Evolutionary conservation across 92 coral and sea anemone genomes (phyloP), one percentile per base, ranked within the genome.

Genomic region (Plumapathes pennacea): DNA sequence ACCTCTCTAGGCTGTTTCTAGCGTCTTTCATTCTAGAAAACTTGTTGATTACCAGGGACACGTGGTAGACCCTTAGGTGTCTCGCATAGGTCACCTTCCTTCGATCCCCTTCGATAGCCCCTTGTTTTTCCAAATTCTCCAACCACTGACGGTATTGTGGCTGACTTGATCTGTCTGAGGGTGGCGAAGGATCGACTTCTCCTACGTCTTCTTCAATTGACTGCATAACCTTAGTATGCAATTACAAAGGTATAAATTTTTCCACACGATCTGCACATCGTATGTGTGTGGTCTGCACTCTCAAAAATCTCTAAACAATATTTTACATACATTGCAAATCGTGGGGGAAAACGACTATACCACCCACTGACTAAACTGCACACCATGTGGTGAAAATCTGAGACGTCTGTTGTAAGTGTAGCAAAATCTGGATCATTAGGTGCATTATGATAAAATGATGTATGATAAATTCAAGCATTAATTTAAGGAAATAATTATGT

Each of bases 11-110:
- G 31, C 62, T 60, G 4, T 26, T 39, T 12, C 55, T n/a, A 0
- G 95, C 95, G 53, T 86, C 95, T 55, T 81, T 57, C 57, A 72
- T 32, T 13, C 95, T 73, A 4, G 86, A 50, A 0, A 78, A 78
- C 9, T 74, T 85, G 53, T 81, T 81, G 69, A 86, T 81, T 42
- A 83, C 76, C 63, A 86, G 64, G 13, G 88, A 69, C 13, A 60
- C 67, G 63, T 86, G 62, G 59, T 81, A 86, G 4, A 53, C 76
- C 12, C 74, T 57, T 25, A 86, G 20, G 34, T 81, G 95, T 38
- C 81, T 88, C 10, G 88, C 88, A 56, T 69, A 86, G 8, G 95
- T 86, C 19, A 86, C 66, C n/a, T 40, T 20, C 44, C 64, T 77
- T 22, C 95, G 80, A 13, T 69, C 62, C 0, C 60, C 68, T 3